phyloP scores from a whole-genome alignment of 2,888 invertebrate species.

The Lordiphosa andalusiaca region DNA sequence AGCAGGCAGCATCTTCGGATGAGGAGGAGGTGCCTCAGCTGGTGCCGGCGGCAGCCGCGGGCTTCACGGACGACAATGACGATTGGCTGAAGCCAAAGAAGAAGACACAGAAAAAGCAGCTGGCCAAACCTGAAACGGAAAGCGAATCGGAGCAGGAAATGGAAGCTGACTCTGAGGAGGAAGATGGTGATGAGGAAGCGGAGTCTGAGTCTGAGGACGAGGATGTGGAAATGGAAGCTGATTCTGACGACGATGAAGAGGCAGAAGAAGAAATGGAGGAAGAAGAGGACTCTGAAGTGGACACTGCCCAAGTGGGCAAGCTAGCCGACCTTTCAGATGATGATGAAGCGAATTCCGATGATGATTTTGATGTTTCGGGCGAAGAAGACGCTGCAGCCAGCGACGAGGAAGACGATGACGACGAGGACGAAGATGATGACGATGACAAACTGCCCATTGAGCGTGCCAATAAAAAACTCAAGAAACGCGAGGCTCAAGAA shows the following conservation, averaged over 20 bases:
- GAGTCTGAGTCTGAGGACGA: no score
- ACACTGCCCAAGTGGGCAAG: conserved; percentile 73
- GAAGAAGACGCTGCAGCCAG: conserved; percentile 63
- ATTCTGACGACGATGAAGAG: conserved; percentile 17
- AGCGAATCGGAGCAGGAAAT: conserved; percentile 52
- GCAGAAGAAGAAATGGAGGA: conserved; percentile 44
- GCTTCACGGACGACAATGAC: conserved; percentile 87
- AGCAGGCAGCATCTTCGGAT: conserved; percentile 54
- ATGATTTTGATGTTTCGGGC: conserved; percentile 81
- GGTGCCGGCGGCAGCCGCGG: conserved; percentile 71
- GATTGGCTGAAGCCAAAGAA: conserved; percentile 85
- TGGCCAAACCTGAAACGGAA: conserved; percentile 59
- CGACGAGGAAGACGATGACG: conserved; percentile 76
- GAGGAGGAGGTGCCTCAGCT: conserved; percentile 46
- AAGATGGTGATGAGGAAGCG: conserved; percentile 46
- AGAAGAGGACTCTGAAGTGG: conserved; percentile 61
- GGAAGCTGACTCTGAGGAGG: conserved; percentile 34
- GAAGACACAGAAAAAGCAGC: conserved; percentile 61
- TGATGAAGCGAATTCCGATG: conserved; percentile 77
- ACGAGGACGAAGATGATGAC: conserved; percentile 81
- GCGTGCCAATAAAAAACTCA: conserved; percentile 88
- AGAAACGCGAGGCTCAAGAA: conserved; percentile 86
- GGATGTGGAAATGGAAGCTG: conserved; percentile 41
- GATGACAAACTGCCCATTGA: conserved; percentile 92
- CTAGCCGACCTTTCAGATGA: conserved; percentile 72